A percentile compares a stretch with the other conserved stretches of the same genome.
Conservation (phyloP, 2,113 vertebrate species). For the Talpa occidentalis region DNA sequence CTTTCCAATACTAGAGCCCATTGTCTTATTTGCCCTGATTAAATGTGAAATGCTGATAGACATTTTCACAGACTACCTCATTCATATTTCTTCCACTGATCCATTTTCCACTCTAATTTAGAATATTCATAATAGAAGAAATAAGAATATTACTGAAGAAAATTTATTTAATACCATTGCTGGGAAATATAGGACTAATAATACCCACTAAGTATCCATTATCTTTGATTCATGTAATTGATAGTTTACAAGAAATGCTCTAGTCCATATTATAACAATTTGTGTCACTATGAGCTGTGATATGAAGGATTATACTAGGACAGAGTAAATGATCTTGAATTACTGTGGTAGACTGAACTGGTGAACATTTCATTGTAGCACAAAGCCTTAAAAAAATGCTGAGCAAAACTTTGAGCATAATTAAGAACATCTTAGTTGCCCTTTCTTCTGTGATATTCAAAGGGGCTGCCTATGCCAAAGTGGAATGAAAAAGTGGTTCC, state of each 20-base stretch:
- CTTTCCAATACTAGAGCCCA: slow-evolving; percentile 1
- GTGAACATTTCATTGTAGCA: slow-evolving; percentile 9
- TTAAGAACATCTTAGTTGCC: slow-evolving; percentile 2
- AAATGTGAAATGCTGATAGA: background rate
- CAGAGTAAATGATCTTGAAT: background rate
- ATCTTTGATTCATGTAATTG: background rate
- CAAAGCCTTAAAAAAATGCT: background rate
- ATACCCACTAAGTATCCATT: background rate
- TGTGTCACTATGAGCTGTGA: background rate
- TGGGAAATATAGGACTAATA: background rate
- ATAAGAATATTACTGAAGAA: background rate
- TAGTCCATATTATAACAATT: background rate
- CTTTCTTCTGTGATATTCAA: background rate
- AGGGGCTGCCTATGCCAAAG: background rate
- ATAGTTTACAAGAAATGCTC: background rate
- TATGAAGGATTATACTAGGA: background rate
- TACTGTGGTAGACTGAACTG: background rate
- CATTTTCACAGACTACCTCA: background rate
- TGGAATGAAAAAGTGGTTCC: background rate
- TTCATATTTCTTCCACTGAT: background rate
- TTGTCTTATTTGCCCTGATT: background rate
- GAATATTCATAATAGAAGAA: slow-evolving; percentile 21
- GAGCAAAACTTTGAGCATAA: background rate
- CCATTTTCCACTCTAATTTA: background rate
- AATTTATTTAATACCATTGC: background rate